These are phyloP conservation scores for Plebejus argus DNA, from an alignment of 2,888 invertebrate species.

Conservation along the genomic window DNA sequence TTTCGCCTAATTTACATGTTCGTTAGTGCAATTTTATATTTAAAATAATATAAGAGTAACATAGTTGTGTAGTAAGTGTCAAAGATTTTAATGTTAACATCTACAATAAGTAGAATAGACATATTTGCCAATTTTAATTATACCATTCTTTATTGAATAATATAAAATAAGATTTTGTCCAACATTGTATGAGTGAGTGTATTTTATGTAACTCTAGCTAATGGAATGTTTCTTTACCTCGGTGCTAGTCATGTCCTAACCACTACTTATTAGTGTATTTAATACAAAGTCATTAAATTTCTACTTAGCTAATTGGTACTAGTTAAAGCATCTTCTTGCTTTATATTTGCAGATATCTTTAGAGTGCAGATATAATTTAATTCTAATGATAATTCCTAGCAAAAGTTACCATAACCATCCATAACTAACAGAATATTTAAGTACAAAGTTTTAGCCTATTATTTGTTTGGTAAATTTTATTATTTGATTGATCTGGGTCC, in stretches of 20 bases:
- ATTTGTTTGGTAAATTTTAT: neutral
- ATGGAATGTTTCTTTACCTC: constrained; percentile 42
- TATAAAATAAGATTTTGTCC: constrained; percentile 26
- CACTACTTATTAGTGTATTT: constrained; percentile 27
- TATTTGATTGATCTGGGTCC: neutral
- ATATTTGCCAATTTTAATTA: constrained; percentile 25
- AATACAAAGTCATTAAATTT: constrained; percentile 12
- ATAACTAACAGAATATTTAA: neutral
- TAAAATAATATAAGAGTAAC: constrained; percentile 20
- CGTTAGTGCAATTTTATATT: constrained; percentile 2
- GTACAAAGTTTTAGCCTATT: neutral
- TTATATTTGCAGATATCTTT: neutral
- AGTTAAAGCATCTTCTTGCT: neutral
- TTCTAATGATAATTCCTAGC: constrained; percentile 35
- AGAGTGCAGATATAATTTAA: constrained; percentile 35
- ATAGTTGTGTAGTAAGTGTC: constrained; percentile 27
- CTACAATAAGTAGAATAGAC: neutral
- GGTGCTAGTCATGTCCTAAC: constrained; percentile 52
- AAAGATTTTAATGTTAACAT: constrained; percentile 21
- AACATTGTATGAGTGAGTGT: constrained; percentile 18
- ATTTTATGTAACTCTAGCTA: constrained; percentile 16
- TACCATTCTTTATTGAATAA: constrained; percentile 3
- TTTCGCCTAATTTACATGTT: constrained; percentile 26
- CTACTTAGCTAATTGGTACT: neutral
- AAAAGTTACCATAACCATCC: constrained; percentile 34